phyloP scores from a whole-genome alignment of 2,797 vertebrate species.

The Xiphophorus birchmanni region DNA sequence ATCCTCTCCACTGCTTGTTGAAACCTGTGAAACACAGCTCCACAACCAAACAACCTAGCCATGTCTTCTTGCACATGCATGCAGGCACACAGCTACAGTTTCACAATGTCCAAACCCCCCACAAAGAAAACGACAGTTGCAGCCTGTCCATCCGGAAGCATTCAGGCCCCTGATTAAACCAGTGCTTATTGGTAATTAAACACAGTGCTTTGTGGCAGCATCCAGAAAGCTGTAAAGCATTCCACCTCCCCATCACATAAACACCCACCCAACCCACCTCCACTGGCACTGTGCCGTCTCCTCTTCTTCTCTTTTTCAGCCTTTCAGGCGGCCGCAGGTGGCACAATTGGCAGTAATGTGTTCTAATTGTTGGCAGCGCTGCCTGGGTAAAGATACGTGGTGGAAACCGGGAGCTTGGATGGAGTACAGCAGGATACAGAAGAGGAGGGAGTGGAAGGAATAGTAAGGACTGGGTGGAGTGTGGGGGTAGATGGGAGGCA shows the following conservation, averaged over 20 bases:
- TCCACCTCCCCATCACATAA: constrained; percentile 58
- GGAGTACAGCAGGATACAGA: constrained; percentile 45
- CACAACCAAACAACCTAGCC: constrained; percentile 39
- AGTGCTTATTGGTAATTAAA: constrained; percentile 84
- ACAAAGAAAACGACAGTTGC: constrained; percentile 57
- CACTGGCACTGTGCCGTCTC: constrained; percentile 62
- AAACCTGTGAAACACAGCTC: constrained; percentile 37
- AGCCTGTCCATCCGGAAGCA: constrained; percentile 60
- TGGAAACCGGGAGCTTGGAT: constrained; percentile 66
- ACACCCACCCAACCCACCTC: constrained; percentile 59
- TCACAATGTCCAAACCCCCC: constrained; percentile 34
- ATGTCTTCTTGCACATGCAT: constrained; percentile 12
- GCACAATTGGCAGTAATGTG: constrained; percentile 84
- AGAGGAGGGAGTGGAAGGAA: constrained; percentile 24
- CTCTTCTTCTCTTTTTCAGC: constrained; percentile 67
- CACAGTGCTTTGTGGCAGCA: constrained; percentile 76
- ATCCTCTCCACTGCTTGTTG: constrained; percentile 15
- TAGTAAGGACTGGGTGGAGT: constrained; percentile 13
- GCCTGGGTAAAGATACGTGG: constrained; percentile 76
- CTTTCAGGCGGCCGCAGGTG: constrained; percentile 80
- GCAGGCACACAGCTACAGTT: constrained; percentile 25
- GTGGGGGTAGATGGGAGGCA: constrained; percentile 8
- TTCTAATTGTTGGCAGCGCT: constrained; percentile 82
- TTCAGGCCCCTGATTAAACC: constrained; percentile 77
- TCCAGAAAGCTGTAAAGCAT: constrained; percentile 70